Evolutionary conservation across 2,113 vertebrate genomes (phyloP).

Genomic region (Oophaga pumilio): DNA sequence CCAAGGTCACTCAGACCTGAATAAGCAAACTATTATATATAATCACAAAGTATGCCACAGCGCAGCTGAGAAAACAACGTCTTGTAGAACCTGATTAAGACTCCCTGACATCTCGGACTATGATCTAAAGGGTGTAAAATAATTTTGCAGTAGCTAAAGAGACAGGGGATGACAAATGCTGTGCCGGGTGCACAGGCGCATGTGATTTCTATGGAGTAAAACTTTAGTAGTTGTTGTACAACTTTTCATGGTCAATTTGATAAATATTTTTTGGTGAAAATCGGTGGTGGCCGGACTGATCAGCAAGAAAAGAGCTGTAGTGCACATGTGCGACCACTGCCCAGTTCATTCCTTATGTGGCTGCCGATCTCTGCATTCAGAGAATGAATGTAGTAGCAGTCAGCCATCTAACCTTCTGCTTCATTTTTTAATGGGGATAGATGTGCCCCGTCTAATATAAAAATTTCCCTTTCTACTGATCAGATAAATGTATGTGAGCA

Average conservation of each 20-base stretch:
- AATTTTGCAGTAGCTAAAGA: slow-evolving; percentile 18
- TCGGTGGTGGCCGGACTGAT: too few relatives aligned
- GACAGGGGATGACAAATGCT: background rate
- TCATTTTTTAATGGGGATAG: too few relatives aligned
- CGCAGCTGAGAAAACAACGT: slow-evolving; percentile 32
- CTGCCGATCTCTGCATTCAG: too few relatives aligned
- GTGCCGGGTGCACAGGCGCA: background rate
- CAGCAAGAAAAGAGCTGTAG: too few relatives aligned
- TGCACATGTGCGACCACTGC: too few relatives aligned
- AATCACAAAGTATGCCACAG: slow-evolving; percentile 43
- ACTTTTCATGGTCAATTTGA: background rate
- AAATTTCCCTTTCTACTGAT: too few relatives aligned
- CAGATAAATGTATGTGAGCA: too few relatives aligned
- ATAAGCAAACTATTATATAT: slow-evolving; percentile 10
- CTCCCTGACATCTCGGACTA: slow-evolving; percentile 12
- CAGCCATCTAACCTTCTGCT: too few relatives aligned
- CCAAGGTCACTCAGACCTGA: slow-evolving; percentile 48
- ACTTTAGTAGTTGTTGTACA: background rate
- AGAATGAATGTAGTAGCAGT: too few relatives aligned
- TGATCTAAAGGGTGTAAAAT: background rate
- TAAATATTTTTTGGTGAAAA: background rate
- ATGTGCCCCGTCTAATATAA: too few relatives aligned
- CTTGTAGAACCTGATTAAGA: slow-evolving; percentile 38
- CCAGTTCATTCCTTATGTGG: too few relatives aligned
- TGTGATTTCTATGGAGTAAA: background rate